These are phyloP conservation scores for Acanthornis magna DNA, from an alignment of 2,797 vertebrate species.

Conservation along the genomic window DNA sequence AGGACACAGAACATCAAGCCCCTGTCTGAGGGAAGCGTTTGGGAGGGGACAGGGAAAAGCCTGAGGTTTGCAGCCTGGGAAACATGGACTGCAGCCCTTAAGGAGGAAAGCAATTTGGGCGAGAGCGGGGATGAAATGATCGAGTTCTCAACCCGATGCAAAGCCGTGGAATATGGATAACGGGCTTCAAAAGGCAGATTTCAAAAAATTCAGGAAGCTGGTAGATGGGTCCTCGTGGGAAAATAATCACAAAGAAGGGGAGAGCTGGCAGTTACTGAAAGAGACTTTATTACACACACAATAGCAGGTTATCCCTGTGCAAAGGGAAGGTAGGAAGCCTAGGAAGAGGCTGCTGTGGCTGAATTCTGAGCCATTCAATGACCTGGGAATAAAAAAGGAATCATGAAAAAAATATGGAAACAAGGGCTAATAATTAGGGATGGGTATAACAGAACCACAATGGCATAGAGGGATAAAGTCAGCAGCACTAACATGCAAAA, in stretches of 20 bases:
- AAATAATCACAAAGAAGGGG: constrained; percentile 45
- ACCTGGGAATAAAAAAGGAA: constrained; percentile 6
- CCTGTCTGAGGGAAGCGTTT: accelerated
- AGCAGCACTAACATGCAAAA: neutral
- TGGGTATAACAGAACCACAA: neutral
- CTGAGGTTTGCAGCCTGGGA: neutral
- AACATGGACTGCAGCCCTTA: neutral
- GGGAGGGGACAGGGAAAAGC: neutral
- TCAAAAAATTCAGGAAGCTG: constrained; percentile 20
- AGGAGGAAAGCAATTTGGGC: neutral
- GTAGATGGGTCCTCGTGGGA: constrained; percentile 42
- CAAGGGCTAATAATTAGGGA: neutral
- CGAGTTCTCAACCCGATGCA: neutral
- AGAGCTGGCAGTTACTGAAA: constrained; percentile 46
- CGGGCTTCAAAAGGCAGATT: constrained; percentile 16
- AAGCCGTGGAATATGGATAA: neutral
- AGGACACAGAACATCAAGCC: neutral
- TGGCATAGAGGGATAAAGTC: neutral
- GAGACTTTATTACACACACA: constrained; percentile 4
- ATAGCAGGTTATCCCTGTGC: constrained; percentile 1
- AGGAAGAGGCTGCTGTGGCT: constrained; percentile 9
- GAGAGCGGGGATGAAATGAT: neutral
- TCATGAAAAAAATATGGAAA: neutral
- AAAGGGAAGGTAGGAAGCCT: constrained; percentile 12
- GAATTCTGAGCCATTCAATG: neutral